Evolutionary conservation across 2,888 invertebrate genomes (phyloP).

Genomic region (Limnephilus auricula): DNA sequence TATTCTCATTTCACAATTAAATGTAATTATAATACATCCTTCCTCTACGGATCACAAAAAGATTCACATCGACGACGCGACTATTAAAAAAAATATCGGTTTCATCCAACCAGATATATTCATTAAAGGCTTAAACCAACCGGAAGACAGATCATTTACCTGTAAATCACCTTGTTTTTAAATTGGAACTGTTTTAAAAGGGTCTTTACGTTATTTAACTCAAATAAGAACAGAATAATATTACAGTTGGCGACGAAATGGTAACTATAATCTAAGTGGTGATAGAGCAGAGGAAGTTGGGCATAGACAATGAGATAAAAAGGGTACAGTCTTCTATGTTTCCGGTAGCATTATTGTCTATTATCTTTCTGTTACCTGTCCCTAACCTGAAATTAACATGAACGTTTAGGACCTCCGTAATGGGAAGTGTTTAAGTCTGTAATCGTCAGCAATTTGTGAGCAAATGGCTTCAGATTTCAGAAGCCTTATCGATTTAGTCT

Average conservation of each 20-base stretch:
- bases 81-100: too few relatives aligned
- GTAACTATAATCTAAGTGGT: background rate
- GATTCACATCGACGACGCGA: too few relatives aligned
- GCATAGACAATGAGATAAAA: background rate
- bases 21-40: too few relatives aligned
- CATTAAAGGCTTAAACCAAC: background rate
- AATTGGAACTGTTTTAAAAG: background rate
- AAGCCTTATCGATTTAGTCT: background rate
- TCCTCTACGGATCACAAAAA: too few relatives aligned
- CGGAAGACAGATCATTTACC: background rate
- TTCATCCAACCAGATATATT: background rate
- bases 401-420: background rate
- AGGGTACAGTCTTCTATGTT: background rate
- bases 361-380: background rate
- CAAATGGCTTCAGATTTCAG: background rate
- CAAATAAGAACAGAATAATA: background rate
- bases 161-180: background rate
- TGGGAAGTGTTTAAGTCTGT: background rate
- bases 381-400: background rate
- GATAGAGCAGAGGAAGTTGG: background rate
- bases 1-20: too few relatives aligned
- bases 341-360: constrained; percentile 2
- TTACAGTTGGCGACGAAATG: background rate
- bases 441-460: background rate
- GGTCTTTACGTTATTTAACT: background rate